These are phyloP conservation scores for Pristionchus fissidentatus DNA, from an alignment of 2,888 invertebrate species.

Conservation along the genomic window DNA sequence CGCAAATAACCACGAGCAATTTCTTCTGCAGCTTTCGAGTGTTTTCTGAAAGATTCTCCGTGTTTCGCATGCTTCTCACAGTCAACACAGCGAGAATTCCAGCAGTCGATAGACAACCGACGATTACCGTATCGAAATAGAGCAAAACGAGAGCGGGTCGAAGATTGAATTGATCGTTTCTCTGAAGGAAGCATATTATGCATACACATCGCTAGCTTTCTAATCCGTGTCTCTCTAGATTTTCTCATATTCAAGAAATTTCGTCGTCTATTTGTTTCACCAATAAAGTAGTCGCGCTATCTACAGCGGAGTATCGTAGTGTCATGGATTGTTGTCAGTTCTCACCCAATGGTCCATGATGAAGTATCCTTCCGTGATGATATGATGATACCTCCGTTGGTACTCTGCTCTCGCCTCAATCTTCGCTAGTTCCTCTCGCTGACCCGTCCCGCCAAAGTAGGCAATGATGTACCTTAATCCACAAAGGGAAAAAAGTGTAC, in stretches of 20 bases:
- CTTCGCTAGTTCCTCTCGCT: background rate
- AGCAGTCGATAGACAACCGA: constrained; percentile 1
- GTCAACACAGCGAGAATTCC: constrained; percentile 19
- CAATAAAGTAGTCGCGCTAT: too few relatives aligned
- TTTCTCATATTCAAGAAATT: too few relatives aligned
- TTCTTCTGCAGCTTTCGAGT: background rate
- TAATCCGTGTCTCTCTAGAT: too few relatives aligned
- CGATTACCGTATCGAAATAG: constrained; percentile 21
- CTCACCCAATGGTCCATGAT: constrained; percentile 26
- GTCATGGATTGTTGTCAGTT: background rate
- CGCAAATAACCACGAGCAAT: background rate
- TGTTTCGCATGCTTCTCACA: background rate
- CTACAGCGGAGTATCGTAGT: too few relatives aligned
- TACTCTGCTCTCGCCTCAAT: background rate
- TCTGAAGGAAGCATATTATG: too few relatives aligned
- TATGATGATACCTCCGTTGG: background rate
- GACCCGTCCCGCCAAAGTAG: background rate
- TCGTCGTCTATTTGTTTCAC: background rate
- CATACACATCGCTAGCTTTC: too few relatives aligned
- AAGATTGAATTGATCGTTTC: background rate
- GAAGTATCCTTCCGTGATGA: background rate
- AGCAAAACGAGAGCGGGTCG: background rate
- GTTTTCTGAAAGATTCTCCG: background rate
- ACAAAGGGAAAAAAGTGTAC: too few relatives aligned
- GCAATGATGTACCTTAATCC: background rate